Conservation (phyloP, 2,113 vertebrate genomes). For the Caranx melampygus region DNA sequence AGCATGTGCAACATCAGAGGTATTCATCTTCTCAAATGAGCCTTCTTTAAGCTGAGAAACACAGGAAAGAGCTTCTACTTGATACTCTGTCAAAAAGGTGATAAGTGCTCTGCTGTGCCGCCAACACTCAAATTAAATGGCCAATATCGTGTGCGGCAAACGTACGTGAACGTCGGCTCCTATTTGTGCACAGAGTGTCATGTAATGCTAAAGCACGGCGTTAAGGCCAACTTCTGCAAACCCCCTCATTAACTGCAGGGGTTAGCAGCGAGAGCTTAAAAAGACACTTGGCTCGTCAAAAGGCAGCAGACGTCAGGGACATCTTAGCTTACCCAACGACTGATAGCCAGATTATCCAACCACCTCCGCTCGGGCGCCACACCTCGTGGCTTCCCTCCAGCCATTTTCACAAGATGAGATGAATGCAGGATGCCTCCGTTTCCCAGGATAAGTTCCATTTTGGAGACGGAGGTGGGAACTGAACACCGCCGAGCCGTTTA, state of each 20-base stretch:
- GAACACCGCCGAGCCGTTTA: conserved; percentile 62
- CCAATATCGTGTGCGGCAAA: conserved; percentile 29
- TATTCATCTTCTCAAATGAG: conserved; percentile 45
- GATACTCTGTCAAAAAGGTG: conserved; percentile 30
- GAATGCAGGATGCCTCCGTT: conserved; percentile 37
- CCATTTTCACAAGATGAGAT: conserved; percentile 47
- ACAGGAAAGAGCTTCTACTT: conserved; percentile 19
- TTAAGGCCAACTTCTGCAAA: conserved; percentile 51
- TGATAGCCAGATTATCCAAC: conserved; percentile 64
- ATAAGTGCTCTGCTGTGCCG: neutral
- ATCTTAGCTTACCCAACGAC: conserved; percentile 60
- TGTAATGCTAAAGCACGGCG: conserved; percentile 37
- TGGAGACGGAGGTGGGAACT: conserved; percentile 49
- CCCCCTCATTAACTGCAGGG: conserved; percentile 52
- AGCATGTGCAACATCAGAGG: conserved; percentile 28
- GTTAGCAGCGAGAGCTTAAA: conserved; percentile 44
- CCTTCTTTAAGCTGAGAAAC: conserved; percentile 14
- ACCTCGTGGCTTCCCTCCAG: conserved; percentile 57
- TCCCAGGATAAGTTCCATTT: conserved; percentile 60
- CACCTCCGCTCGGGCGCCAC: conserved; percentile 61
- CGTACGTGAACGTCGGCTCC: conserved; percentile 28
- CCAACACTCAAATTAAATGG: conserved; percentile 22
- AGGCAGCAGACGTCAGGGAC: conserved; percentile 57
- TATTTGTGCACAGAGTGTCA: conserved; percentile 52
- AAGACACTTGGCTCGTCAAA: conserved; percentile 51